Percentiles rank a stretch among this genome's conserved stretches.
phyloP scores from a whole-genome alignment of 2,113 vertebrate genomes.

The Bubo blakistoni region DNA sequence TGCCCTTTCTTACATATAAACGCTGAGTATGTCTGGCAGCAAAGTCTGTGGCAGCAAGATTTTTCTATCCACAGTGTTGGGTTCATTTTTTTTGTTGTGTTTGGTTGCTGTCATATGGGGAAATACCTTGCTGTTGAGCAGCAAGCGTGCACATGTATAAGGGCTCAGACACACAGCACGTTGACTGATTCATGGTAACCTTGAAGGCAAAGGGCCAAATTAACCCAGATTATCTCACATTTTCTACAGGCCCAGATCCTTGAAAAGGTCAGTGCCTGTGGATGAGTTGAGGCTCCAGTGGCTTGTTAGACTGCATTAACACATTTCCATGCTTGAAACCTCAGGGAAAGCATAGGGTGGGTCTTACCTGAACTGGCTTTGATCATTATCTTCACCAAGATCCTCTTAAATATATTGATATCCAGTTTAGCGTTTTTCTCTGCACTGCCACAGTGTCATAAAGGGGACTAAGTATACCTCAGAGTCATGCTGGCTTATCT shows the following conservation, averaged over 20 bases:
- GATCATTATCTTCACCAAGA: background rate
- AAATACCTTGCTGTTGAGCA: background rate
- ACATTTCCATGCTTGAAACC: background rate
- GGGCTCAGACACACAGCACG: background rate
- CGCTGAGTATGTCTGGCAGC: background rate
- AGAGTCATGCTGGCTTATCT: background rate
- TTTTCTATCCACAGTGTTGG: background rate
- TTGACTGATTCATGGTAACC: background rate
- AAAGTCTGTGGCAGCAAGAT: background rate
- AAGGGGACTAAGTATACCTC: background rate
- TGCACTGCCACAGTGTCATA: background rate
- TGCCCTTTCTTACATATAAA: background rate
- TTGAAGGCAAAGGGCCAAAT: background rate
- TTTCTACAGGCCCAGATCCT: background rate
- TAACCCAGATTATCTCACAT: background rate
- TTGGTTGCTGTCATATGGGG: background rate
- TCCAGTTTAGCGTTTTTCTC: background rate
- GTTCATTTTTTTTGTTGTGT: background rate
- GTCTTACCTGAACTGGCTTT: background rate
- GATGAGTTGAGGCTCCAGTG: background rate
- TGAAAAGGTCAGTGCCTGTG: background rate
- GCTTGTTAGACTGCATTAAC: background rate
- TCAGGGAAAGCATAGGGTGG: fast-evolving
- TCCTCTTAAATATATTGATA: background rate
- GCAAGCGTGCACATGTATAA: background rate